Evolutionary conservation across 1,140 invertebrate genomes (phyloP).

Genomic region (Brachionus calyciflorus): DNA sequence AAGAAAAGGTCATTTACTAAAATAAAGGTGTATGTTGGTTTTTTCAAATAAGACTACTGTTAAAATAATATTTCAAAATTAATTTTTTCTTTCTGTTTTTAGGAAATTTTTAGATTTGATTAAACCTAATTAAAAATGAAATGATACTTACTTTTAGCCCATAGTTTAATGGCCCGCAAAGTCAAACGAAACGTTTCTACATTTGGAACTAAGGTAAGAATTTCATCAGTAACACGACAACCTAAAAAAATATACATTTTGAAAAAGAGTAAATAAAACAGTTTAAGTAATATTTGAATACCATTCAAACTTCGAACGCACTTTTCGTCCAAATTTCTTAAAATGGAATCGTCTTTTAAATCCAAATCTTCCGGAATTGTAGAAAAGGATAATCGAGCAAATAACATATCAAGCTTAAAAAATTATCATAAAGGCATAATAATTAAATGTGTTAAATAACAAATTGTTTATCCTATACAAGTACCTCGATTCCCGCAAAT

Average conservation of each 20-base stretch:
- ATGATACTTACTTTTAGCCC: slow-evolving; percentile 77
- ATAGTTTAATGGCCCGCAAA: slow-evolving; percentile 91
- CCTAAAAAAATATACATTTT: not conserved
- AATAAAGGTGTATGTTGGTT: too few relatives aligned
- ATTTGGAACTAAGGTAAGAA: slow-evolving; percentile 88
- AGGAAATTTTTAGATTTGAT: not conserved
- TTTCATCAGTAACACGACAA: slow-evolving; percentile 96
- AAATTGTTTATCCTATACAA: too few relatives aligned
- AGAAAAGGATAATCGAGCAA: slow-evolving; percentile 85
- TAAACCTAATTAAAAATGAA: not conserved
- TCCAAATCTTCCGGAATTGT: slow-evolving; percentile 81
- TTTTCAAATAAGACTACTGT: too few relatives aligned
- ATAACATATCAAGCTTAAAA: slow-evolving; percentile 83
- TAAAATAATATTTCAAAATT: too few relatives aligned
- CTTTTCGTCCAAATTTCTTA: slow-evolving; percentile 93
- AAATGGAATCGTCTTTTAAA: slow-evolving; percentile 80
- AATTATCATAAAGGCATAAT: too few relatives aligned
- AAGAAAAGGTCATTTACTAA: too few relatives aligned
- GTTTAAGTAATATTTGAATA: not conserved
- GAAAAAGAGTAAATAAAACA: not conserved
- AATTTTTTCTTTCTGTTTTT: too few relatives aligned
- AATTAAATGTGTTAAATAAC: too few relatives aligned
- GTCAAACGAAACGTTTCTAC: slow-evolving; percentile 88
- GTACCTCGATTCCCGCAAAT: slow-evolving; percentile 88
- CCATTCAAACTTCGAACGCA: slow-evolving; percentile 93